These are phyloP conservation scores for Euglossa dilemma DNA, from an alignment of 1,140 invertebrate genomes.

Conservation along the genomic window DNA sequence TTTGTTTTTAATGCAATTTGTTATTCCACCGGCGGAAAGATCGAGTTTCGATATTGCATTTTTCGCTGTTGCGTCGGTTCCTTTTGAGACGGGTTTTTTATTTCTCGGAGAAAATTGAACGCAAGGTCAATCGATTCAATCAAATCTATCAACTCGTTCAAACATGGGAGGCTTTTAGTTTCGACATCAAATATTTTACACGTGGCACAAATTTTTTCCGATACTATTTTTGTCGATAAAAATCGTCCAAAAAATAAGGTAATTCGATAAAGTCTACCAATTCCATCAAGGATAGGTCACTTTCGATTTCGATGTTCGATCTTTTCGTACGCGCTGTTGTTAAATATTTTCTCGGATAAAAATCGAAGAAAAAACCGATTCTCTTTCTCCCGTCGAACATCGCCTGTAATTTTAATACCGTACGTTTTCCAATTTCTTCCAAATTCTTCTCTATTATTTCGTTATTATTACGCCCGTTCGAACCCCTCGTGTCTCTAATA, in stretches of 20 bases:
- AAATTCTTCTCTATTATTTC: too few relatives aligned
- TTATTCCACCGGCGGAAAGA: background rate
- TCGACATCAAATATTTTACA: conserved; percentile 40
- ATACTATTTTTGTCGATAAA: conserved; percentile 38
- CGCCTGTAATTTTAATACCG: too few relatives aligned
- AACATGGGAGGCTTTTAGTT: conserved; percentile 24
- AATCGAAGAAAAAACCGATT: background rate
- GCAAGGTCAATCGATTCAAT: conserved; percentile 31
- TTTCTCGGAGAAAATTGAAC: background rate
- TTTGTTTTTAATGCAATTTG: background rate
- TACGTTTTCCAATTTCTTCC: too few relatives aligned
- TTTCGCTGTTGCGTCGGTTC: too few relatives aligned
- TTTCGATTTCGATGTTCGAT: conserved; percentile 20
- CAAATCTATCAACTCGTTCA: conserved; percentile 34
- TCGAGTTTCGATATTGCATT: background rate
- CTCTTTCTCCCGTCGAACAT: too few relatives aligned
- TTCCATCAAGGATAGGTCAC: conserved; percentile 7
- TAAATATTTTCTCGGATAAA: background rate
- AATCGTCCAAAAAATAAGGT: conserved; percentile 38
- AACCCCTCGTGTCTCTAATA: too few relatives aligned
- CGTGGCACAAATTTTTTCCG: conserved; percentile 24
- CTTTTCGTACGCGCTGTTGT: background rate
- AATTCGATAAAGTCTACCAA: conserved; percentile 26
- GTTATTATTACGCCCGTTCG: too few relatives aligned
- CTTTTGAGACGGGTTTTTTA: background rate